These are phyloP conservation scores for Laothoe populi DNA, from an alignment of 2,888 invertebrate genomes.

Conservation along the genomic window DNA sequence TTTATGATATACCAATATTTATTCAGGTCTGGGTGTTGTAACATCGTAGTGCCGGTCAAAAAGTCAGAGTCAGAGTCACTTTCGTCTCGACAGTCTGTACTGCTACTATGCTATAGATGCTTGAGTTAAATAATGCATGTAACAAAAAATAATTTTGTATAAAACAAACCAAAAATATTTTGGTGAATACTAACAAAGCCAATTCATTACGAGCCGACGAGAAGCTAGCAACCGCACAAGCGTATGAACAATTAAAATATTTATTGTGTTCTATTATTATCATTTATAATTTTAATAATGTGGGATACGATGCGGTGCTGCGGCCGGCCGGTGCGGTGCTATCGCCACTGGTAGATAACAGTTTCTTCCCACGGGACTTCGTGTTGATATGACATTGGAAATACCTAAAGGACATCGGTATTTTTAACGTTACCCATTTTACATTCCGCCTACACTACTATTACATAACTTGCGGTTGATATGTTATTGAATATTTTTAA, in stretches of 20 bases:
- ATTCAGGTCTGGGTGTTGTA: too few relatives aligned
- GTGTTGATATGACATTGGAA: constrained; percentile 40
- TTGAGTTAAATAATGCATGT: too few relatives aligned
- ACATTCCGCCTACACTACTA: constrained; percentile 23
- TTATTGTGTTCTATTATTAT: constrained; percentile 42
- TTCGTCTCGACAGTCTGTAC: too few relatives aligned
- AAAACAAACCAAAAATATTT: background rate
- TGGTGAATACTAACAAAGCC: constrained; percentile 35
- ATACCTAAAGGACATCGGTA: constrained; percentile 29
- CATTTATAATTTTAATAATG: constrained; percentile 58
- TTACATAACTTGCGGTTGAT: background rate
- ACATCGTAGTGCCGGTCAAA: too few relatives aligned
- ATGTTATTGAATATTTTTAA: background rate
- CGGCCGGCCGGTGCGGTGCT: constrained; percentile 45
- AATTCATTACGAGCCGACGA: constrained; percentile 67
- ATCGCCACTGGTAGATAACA: constrained; percentile 62
- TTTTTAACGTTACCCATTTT: constrained; percentile 30
- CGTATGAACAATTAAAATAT: constrained; percentile 71
- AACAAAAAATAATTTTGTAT: background rate
- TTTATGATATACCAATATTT: too few relatives aligned
- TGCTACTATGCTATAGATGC: too few relatives aligned
- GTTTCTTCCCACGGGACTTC: constrained; percentile 77
- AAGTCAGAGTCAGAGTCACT: too few relatives aligned
- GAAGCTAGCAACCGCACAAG: constrained; percentile 65
- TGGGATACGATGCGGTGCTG: constrained; percentile 45